phyloP scores from a whole-genome alignment of 2,888 invertebrate genomes.

The Alloplasta piceator region DNA sequence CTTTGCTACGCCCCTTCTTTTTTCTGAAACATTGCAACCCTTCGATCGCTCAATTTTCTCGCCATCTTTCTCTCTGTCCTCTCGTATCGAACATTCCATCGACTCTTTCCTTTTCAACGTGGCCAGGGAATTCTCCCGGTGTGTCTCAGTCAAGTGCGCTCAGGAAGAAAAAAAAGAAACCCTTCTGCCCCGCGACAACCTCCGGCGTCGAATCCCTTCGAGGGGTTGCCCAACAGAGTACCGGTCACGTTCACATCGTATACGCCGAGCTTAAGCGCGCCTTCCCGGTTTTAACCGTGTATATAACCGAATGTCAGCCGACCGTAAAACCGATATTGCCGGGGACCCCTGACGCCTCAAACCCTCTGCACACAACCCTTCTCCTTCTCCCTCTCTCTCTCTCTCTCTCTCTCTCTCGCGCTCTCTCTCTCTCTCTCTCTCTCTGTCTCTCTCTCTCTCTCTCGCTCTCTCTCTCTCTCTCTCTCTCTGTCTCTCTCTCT shows the following conservation, averaged over 20 bases:
- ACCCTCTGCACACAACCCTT: constrained; percentile 36
- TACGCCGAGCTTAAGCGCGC: constrained; percentile 73
- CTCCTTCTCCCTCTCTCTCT: constrained; percentile 13
- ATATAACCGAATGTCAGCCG: constrained; percentile 61
- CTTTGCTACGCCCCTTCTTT: not conserved
- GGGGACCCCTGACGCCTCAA: constrained; percentile 23
- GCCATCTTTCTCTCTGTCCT: not conserved
- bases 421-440: too few relatives aligned
- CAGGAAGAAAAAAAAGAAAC: not conserved
- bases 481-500: not conserved
- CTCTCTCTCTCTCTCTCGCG: too few relatives aligned
- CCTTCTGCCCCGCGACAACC: constrained; percentile 44
- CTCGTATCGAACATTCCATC: constrained; percentile 20
- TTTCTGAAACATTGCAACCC: constrained; percentile 36
- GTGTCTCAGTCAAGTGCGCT: not conserved
- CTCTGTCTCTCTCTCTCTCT: too few relatives aligned
- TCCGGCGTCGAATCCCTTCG: constrained; percentile 27
- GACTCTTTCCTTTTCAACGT: constrained; percentile 18
- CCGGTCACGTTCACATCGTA: constrained; percentile 74
- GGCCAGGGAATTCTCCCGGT: constrained; percentile 29
- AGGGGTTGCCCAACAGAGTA: constrained; percentile 15
- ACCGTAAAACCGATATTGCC: constrained; percentile 79
- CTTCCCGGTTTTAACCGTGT: constrained; percentile 77
- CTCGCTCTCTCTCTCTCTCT: too few relatives aligned
- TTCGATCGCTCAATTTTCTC: constrained; percentile 39